phyloP scores from a whole-genome alignment of 2,888 invertebrate species.

The Acleris sparsana region DNA sequence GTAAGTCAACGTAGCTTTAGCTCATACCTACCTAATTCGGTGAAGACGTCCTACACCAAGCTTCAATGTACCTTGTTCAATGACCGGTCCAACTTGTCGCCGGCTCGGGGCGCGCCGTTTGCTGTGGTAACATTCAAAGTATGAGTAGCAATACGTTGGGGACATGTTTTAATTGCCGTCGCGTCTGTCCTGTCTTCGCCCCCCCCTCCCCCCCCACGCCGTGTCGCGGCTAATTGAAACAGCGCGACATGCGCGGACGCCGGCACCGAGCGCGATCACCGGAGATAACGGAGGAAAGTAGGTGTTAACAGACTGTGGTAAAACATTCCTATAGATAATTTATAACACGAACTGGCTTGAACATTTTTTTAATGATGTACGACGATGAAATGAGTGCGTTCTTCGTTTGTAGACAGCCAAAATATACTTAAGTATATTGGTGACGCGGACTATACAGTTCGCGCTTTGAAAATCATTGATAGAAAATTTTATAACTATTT shows the following conservation, averaged over 20 bases:
- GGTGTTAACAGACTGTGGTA: background rate
- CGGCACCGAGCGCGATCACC: constrained; percentile 3
- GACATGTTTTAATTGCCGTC: constrained; percentile 25
- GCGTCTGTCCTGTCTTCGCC: constrained; percentile 27
- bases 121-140: background rate
- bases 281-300: background rate
- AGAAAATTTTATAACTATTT: too few species aligned
- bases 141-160: constrained; percentile 7
- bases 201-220: constrained; percentile 38
- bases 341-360: background rate
- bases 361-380: too few species aligned
- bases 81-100: too few species aligned
- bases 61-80: too few species aligned
- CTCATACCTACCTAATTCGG: too few species aligned
- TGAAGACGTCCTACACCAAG: too few species aligned
- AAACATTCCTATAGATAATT: constrained; percentile 1
- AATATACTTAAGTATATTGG: too few species aligned
- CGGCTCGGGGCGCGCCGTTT: background rate
- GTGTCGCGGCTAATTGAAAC: constrained; percentile 36
- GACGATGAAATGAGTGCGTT: too few species aligned
- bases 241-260: constrained; percentile 24
- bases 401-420: too few species aligned
- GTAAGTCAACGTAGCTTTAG: too few species aligned
- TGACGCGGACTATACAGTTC: too few species aligned
- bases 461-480: too few species aligned